phyloP scores from a whole-genome alignment of 2,797 vertebrate genomes.

The Acrocephalus scirpaceus region DNA sequence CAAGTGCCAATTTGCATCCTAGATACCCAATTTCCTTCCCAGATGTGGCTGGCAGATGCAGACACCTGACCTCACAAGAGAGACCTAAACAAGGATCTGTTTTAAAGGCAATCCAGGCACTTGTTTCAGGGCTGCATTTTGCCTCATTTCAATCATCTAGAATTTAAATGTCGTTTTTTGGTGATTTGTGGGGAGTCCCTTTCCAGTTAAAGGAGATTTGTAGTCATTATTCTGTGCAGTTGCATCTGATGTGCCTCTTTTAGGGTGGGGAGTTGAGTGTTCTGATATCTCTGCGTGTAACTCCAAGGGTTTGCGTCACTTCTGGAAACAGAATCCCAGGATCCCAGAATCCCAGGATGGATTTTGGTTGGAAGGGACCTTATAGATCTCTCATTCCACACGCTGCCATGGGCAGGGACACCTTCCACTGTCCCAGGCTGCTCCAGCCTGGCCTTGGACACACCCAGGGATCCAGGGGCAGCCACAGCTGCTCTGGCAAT shows the following conservation, averaged over 20 bases:
- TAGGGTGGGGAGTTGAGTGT: background rate
- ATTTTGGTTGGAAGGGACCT: background rate
- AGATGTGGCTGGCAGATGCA: background rate
- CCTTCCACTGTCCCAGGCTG: background rate
- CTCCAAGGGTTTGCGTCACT: background rate
- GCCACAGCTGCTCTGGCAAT: background rate
- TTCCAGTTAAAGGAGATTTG: background rate
- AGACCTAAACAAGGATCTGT: background rate
- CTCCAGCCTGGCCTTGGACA: background rate
- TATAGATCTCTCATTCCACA: background rate
- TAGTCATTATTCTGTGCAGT: background rate
- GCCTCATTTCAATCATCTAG: background rate
- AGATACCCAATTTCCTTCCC: background rate
- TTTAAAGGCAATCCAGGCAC: background rate
- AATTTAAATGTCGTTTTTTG: background rate
- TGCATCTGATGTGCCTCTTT: background rate
- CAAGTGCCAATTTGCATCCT: background rate
- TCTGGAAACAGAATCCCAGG: background rate
- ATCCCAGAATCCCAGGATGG: background rate
- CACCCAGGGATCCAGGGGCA: background rate
- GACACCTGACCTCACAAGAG: background rate
- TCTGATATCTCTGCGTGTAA: background rate
- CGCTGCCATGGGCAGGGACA: background rate
- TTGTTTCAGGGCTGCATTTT: background rate
- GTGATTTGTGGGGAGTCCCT: background rate